These are phyloP conservation scores for Branchinecta sandiegonensis DNA, from an alignment of 2,888 invertebrate species.

Conservation along the genomic window DNA sequence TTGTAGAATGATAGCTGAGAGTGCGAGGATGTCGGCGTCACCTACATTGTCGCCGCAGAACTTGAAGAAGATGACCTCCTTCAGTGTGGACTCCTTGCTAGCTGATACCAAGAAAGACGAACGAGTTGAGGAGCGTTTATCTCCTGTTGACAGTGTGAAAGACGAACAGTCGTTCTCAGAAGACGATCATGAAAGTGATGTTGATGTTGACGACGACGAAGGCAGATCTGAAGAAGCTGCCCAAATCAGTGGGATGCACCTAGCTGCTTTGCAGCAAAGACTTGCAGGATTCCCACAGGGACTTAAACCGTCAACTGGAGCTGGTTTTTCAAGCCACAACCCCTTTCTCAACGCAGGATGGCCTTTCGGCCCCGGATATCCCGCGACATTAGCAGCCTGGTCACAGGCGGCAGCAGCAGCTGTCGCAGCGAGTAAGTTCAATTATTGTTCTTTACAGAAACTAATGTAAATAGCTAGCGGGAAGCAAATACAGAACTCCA, in stretches of 20 bases:
- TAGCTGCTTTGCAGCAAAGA: conserved; percentile 5
- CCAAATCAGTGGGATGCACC: conserved; percentile 3
- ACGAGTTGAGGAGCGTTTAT: neutral
- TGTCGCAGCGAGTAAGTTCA: conserved; percentile 1
- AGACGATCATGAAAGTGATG: conserved; percentile 6
- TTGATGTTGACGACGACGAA: conserved; percentile 8
- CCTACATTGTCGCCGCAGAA: conserved; percentile 16
- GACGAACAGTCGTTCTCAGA: conserved; percentile 2
- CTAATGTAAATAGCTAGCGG: too few species aligned
- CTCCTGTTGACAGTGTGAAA: conserved; percentile 10
- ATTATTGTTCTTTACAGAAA: neutral
- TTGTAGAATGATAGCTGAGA: conserved; percentile 16
- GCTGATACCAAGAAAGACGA: conserved; percentile 26
- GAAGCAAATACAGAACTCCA: too few species aligned
- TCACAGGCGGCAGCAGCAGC: conserved; percentile 10
- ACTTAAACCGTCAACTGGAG: neutral
- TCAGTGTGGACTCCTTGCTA: conserved; percentile 54
- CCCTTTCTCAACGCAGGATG: neutral
- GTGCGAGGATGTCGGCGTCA: conserved; percentile 2
- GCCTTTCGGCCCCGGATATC: conserved; percentile 11
- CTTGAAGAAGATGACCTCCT: conserved; percentile 46
- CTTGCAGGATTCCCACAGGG: conserved; percentile 1
- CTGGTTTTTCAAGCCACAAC: neutral
- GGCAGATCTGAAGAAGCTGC: neutral
- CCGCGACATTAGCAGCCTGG: conserved; percentile 8